Evolutionary conservation across 2,888 invertebrate species (phyloP).

Genomic region (Galerucella pusilla): DNA sequence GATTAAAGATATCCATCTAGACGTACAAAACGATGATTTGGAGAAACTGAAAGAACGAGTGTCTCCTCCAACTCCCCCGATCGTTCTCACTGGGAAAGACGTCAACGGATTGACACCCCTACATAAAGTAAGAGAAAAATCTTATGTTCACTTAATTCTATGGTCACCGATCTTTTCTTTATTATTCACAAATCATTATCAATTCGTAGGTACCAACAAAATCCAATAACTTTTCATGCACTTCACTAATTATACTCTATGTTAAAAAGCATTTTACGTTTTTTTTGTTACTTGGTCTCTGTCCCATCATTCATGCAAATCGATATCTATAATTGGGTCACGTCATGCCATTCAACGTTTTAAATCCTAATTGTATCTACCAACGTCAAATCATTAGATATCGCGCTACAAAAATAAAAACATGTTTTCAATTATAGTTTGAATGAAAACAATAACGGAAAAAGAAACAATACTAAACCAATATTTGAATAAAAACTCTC

Average conservation of each 20-base stretch:
- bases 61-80: constrained; percentile 50
- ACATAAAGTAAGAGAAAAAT: constrained; percentile 75
- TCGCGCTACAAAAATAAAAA: neutral
- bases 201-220: too few species aligned
- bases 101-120: constrained; percentile 84
- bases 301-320: neutral
- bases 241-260: neutral
- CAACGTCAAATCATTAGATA: neutral
- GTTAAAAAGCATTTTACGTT: neutral
- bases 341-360: constrained; percentile 4
- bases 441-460: neutral
- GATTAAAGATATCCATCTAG: constrained; percentile 83
- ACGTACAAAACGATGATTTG: constrained; percentile 81
- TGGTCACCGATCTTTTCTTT: too few species aligned
- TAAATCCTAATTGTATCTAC: neutral
- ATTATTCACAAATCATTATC: too few species aligned
- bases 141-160: too few species aligned
- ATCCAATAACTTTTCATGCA: neutral
- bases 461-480: neutral
- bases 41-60: constrained; percentile 64
- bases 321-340: constrained; percentile 8
- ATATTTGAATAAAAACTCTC: too few species aligned
- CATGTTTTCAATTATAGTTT: constrained; percentile 18
- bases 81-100: constrained; percentile 68
- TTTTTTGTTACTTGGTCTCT: neutral